Percentiles rank a stretch among this genome's conserved stretches.
phyloP scores from a whole-genome alignment of 2,797 vertebrate species.

The Chelon auratus region DNA sequence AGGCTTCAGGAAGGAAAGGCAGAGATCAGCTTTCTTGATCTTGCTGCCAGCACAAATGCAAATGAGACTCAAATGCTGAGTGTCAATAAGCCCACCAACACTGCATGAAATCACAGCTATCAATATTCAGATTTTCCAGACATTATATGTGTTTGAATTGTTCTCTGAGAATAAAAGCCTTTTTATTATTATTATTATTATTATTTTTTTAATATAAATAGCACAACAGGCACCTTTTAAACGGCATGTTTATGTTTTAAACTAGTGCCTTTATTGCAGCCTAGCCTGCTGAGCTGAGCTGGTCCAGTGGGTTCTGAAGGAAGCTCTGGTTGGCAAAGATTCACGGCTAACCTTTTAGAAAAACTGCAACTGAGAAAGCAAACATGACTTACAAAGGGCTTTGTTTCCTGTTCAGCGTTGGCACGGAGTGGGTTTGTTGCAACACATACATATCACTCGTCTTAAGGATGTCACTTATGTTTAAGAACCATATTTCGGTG shows the following conservation, averaged over 20 bases:
- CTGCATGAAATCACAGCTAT: slow-evolving; percentile 8
- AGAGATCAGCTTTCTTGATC: slow-evolving; percentile 56
- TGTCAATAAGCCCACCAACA: slow-evolving; percentile 31
- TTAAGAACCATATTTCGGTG: neutral
- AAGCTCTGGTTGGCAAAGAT: slow-evolving; percentile 16
- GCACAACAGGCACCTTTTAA: neutral
- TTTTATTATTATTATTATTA: too few species aligned
- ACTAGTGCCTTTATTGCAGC: neutral
- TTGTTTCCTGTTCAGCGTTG: slow-evolving; percentile 13
- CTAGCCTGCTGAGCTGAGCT: neutral
- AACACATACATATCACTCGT: neutral
- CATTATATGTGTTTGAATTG: too few species aligned
- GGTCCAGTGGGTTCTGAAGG: slow-evolving; percentile 47
- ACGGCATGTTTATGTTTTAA: neutral
- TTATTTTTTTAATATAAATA: too few species aligned
- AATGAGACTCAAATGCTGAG: slow-evolving; percentile 24
- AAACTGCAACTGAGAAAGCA: slow-evolving; percentile 1
- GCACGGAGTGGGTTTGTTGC: neutral
- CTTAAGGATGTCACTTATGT: neutral
- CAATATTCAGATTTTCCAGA: neutral
- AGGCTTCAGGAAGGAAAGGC: slow-evolving; percentile 41
- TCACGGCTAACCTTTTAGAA: neutral
- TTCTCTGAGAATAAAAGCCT: too few species aligned
- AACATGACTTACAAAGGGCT: slow-evolving; percentile 21
- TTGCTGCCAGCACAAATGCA: slow-evolving; percentile 50